A percentile compares a stretch with the other conserved stretches of the same genome.
Evolutionary conservation across 2,113 vertebrate genomes (phyloP).

Genomic region (Nothobranchius kuhntae): DNA sequence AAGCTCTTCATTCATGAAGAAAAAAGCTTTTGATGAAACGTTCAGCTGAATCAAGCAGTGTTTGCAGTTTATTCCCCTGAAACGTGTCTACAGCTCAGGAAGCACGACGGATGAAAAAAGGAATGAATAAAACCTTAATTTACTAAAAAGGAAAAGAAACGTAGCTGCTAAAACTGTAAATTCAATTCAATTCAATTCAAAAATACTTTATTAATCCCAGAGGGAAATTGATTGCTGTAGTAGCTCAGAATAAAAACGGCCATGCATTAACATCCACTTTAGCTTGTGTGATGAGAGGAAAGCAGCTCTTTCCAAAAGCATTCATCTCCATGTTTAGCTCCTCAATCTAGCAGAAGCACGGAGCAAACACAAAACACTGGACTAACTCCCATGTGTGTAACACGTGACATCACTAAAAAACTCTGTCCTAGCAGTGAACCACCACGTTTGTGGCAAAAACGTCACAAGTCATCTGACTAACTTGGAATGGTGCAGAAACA

Average conservation of each 20-base stretch:
- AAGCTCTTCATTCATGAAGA: conserved; percentile 70
- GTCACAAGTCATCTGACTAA: too few species aligned
- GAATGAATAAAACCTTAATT: not conserved
- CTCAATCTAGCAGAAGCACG: too few species aligned
- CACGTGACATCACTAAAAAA: too few species aligned
- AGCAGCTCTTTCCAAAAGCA: not conserved
- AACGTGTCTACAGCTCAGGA: conserved; percentile 31
- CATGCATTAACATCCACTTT: conserved; percentile 28
- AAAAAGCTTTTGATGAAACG: conserved; percentile 24
- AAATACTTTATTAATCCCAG: too few species aligned
- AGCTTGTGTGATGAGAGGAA: conserved; percentile 26
- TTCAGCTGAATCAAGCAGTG: conserved; percentile 41
- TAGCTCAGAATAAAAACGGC: not conserved
- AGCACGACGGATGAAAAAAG: conserved; percentile 27
- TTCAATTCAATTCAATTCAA: not conserved
- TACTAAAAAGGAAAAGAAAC: not conserved
- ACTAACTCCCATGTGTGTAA: too few species aligned
- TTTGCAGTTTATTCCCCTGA: conserved; percentile 18
- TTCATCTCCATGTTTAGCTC: too few species aligned
- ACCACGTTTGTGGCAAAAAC: too few species aligned
- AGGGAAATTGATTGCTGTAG: too few species aligned
- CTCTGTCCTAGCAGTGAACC: too few species aligned
- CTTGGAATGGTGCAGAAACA: too few species aligned
- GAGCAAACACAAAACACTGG: too few species aligned
- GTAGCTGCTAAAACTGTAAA: conserved; percentile 22